Percentiles rank a stretch among this genome's conserved stretches.
phyloP scores from a whole-genome alignment of 2,797 vertebrate species.

The Sparidentex hasta region DNA sequence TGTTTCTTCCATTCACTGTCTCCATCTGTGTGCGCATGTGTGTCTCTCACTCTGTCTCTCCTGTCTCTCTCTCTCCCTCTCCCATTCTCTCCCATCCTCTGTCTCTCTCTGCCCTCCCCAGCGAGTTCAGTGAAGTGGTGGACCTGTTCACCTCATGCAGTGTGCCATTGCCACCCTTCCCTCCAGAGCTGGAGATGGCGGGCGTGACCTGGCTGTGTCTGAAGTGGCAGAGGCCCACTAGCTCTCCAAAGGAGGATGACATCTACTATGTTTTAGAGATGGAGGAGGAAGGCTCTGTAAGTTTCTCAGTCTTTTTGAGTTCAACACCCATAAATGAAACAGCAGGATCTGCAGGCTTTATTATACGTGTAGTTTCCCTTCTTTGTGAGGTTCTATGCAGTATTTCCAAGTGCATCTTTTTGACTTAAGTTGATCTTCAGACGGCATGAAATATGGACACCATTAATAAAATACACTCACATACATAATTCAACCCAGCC shows the following conservation, averaged over 20 bases:
- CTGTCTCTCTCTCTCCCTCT: slow-evolving; percentile 48
- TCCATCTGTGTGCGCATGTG: slow-evolving; percentile 50
- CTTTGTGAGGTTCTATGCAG: not conserved
- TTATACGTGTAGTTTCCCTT: not conserved
- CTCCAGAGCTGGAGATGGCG: slow-evolving; percentile 91
- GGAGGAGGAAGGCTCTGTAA: slow-evolving; percentile 97
- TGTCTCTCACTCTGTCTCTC: slow-evolving; percentile 59
- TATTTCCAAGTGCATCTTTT: not conserved
- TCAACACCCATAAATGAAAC: not conserved
- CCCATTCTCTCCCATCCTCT: slow-evolving; percentile 60
- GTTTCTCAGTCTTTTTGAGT: slow-evolving; percentile 47
- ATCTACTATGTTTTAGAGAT: slow-evolving; percentile 96
- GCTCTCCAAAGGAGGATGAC: slow-evolving; percentile 96
- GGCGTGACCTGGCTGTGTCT: slow-evolving; percentile 95
- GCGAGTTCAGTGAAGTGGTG: slow-evolving; percentile 96
- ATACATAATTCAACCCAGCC: not conserved
- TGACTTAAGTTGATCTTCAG: slow-evolving; percentile 6
- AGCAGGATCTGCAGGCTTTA: not conserved
- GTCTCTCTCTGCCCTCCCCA: slow-evolving; percentile 79
- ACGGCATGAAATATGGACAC: slow-evolving; percentile 13
- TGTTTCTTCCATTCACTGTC: slow-evolving; percentile 65
- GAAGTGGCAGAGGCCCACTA: slow-evolving; percentile 94
- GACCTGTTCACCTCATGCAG: slow-evolving; percentile 97
- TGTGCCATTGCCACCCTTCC: slow-evolving; percentile 93
- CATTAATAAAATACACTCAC: not conserved